Base-by-base conservation (phyloP, 1,140 invertebrate genomes). In the Lordiphosa clarofinis region DNA sequence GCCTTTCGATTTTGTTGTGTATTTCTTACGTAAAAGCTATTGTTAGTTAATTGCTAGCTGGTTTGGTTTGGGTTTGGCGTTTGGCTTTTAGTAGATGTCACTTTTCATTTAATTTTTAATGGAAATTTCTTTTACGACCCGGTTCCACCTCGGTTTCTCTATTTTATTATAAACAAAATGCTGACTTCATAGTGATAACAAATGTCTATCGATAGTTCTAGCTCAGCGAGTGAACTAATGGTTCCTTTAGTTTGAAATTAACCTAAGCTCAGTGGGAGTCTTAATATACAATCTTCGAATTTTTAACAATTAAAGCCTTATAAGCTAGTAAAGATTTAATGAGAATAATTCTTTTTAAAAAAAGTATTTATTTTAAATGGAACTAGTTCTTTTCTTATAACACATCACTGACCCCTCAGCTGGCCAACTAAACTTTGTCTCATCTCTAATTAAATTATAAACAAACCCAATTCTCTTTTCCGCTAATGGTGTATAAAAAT, bases 401-500 rank as follows among this genome's bases (percentile, higher is more conserved):
- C 10, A 4, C 21, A 44, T 43, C 12, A 56, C 3, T 4, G 15
- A 8, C 2, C 2, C 10, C 6, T 1, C 28, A 24, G 21, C 21
- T 24, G 21, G 6, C 5, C 5, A 5, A 5, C 28, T 31, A 1
- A 31, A 31, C 7, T 4, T 4, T 13, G 12, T 31, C 2, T n/a
- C 43, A 46, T 46, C 43, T 46, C 43, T 15, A 49, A 49, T 37
- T 5, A 19, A 33, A 55, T 47, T 65, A 44, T 69, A 68, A 69
- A 68, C 35, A 68, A 49, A 9, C 8, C 49, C 4, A n/a, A 52
- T 3, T 3, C 8, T 8, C 8, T 49, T 8, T 2, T 36, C 4
- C 6, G n/a, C 42, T 13, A n/a, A 64, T 56, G 39, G 15, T 13
- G 40, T 1, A 44, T 69, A 70, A 73, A 70, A 52, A 82, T 82